Percentiles rank a stretch among this genome's conserved stretches.
phyloP scores from a whole-genome alignment of 2,113 vertebrate genomes.

The Willisornis vidua region DNA sequence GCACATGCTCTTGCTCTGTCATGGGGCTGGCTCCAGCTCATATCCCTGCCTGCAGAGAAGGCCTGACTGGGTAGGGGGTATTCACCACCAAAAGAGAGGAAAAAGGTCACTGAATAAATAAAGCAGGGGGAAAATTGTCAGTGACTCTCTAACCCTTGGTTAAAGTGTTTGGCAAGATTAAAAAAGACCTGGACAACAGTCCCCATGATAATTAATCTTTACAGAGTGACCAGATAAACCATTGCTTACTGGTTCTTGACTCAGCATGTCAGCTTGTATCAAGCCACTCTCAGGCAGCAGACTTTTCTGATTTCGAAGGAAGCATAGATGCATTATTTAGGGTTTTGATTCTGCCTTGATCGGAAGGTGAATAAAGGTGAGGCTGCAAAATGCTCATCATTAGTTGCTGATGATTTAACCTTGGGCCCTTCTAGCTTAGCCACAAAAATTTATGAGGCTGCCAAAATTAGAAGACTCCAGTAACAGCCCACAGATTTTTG shows the following conservation, averaged over 20 bases:
- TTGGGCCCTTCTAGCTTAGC: not conserved
- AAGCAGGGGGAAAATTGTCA: not conserved
- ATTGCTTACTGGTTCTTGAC: not conserved
- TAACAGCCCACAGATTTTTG: not conserved
- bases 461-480: not conserved
- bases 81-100: not conserved
- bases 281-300: not conserved
- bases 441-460: not conserved
- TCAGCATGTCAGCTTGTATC: conserved; percentile 11
- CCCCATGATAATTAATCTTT: not conserved
- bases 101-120: not conserved
- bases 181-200: not conserved
- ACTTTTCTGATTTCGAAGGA: conserved; percentile 3
- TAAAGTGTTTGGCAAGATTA: not conserved
- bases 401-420: not conserved
- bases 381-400: not conserved
- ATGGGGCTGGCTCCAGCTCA: rapidly evolving
- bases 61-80: not conserved
- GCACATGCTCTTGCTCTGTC: not conserved
- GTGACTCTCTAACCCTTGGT: not conserved
- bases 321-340: conserved; percentile 21
- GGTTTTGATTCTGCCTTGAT: not conserved
- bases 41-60: not conserved
- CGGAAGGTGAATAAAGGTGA: not conserved
- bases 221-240: not conserved